Base-by-base conservation (phyloP, 2,888 invertebrate species). In the Phytoseiulus persimilis region DNA sequence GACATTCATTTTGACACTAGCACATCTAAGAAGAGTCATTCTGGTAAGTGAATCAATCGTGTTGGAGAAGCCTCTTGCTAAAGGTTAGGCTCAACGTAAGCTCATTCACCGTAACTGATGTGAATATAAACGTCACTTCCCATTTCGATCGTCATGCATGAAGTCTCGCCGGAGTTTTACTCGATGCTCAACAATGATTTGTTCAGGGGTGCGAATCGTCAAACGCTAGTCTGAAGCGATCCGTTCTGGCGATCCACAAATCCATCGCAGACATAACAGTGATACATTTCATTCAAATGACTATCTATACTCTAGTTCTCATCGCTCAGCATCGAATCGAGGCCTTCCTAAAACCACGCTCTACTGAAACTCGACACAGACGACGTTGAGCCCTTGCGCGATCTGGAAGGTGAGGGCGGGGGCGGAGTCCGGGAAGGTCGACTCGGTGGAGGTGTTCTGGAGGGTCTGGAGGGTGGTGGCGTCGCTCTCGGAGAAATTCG, bases 341-440 rank as follows among this genome's bases (percentile, higher is more conserved):
- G 32, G 14, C 31, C 33, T 87, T 28, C 39, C 45, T 87, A 87
- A 31, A 87, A 87, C 87, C 87, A 87, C n/a, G 87, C 87, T 87
- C 87, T 33, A 45, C 87, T 87, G 87, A 87, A 87, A n/a, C 39
- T 39, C 33, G 87, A 87, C 87, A 87, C 87, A 33, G 87, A 87
- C 45, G 87, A 87, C n/a, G 87, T 87, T 28, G 87, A 87, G 11
- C 87, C 87, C 23, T 87, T 87, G n/a, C 87, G 87, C 33, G 87
- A 87, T 33, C 87, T 33, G n/a, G 87, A 87, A 39, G 87, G 87
- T 9, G 87, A 87, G 0, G 87, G 87, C 32, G 87, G 87, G 14
- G 87, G 87, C 33, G 87, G 87, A n/a, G 87, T 87, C 33, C 87
- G 87, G 31, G 87, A 87, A 31, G 87, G 87, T 45, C 87, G 31